phyloP scores from a whole-genome alignment of 2,797 vertebrate species.

The Phrynocephalus vlangalii region DNA sequence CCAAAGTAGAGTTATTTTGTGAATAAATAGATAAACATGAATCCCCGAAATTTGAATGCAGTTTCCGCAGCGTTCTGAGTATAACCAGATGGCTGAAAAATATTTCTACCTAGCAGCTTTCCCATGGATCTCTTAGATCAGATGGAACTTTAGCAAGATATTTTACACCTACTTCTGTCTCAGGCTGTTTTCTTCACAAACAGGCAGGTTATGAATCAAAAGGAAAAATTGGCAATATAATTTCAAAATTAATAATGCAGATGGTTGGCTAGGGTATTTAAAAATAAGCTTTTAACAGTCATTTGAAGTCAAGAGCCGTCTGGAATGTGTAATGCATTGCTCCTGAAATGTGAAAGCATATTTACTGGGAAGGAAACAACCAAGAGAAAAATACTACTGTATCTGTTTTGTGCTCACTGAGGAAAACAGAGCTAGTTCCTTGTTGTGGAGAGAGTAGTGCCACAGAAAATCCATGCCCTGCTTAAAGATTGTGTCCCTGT shows the following conservation, averaged over 20 bases:
- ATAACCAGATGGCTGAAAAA: background rate
- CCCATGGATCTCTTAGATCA: background rate
- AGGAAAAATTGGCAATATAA: background rate
- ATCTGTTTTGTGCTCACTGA: background rate
- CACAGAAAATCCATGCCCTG: too few relatives aligned
- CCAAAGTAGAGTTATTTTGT: too few relatives aligned
- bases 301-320: background rate
- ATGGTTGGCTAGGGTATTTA: background rate
- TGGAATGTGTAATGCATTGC: background rate
- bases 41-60: background rate
- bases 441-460: background rate
- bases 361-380: background rate
- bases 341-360: background rate
- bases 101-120: background rate
- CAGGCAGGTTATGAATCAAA: background rate
- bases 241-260: conserved; percentile 9
- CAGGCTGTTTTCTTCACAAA: background rate
- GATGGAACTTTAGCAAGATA: background rate
- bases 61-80: background rate
- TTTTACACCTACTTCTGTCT: background rate
- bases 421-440: background rate
- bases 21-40: background rate
- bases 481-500: too few relatives aligned
- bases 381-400: background rate
- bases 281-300: background rate